Evolutionary conservation across 2,113 vertebrate species (phyloP).

Genomic region (Taurulus bubalis): DNA sequence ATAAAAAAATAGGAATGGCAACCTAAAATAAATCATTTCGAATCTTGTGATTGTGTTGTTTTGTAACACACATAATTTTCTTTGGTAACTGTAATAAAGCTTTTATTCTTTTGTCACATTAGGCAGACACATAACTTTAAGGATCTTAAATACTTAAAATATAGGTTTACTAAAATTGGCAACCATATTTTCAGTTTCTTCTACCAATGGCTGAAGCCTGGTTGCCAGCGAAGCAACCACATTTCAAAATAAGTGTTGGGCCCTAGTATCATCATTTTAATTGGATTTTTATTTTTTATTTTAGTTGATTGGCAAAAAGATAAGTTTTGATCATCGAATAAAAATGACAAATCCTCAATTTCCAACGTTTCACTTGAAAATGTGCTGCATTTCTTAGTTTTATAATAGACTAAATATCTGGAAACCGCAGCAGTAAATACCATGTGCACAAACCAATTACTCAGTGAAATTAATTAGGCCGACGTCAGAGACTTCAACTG

Average conservation of each 20-base stretch:
- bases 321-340: not conserved
- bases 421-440: not conserved
- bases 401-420: not conserved
- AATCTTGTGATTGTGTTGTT: not conserved
- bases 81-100: not conserved
- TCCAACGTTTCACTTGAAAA: not conserved
- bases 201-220: not conserved
- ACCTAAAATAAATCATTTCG: too few species aligned
- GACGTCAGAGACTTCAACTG: slow-evolving; percentile 9
- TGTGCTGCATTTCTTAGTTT: not conserved
- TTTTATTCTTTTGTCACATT: not conserved
- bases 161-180: not conserved
- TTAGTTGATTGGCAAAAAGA: not conserved
- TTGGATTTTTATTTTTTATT: not conserved
- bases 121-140: too few species aligned
- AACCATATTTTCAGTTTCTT: not conserved
- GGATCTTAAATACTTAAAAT: too few species aligned
- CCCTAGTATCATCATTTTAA: not conserved
- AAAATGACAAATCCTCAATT: not conserved
- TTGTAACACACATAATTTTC: not conserved
- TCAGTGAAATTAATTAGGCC: not conserved
- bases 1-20: not conserved
- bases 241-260: not conserved
- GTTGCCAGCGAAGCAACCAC: too few species aligned
- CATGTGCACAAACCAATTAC: not conserved